A percentile compares a stretch with the other conserved stretches of the same genome.
phyloP scores from a whole-genome alignment of 2,797 vertebrate species.

The Gadopsis marmoratus region DNA sequence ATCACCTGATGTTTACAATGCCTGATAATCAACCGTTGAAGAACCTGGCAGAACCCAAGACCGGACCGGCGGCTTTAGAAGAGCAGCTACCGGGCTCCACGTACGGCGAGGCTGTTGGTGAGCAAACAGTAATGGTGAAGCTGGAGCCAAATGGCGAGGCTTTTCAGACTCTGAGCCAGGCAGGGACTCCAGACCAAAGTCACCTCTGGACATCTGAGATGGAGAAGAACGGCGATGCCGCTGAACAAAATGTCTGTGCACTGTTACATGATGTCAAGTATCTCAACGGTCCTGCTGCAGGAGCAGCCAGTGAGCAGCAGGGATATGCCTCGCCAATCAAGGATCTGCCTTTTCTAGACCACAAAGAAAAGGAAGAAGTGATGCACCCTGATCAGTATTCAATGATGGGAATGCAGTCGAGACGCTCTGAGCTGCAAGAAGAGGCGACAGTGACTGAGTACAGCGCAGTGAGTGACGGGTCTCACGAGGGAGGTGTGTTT shows the following conservation, averaged over 20 bases:
- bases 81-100: conserved; percentile 22
- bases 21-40: conserved; percentile 42
- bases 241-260: conserved; percentile 11
- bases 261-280: conserved; percentile 57
- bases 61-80: conserved; percentile 1
- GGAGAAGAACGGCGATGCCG: not conserved
- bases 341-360: conserved; percentile 50
- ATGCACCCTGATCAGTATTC: conserved; percentile 42
- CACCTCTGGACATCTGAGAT: conserved; percentile 52
- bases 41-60: conserved; percentile 29
- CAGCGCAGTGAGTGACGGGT: not conserved
- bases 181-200: conserved; percentile 2
- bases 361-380: conserved; percentile 48
- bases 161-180: conserved; percentile 23
- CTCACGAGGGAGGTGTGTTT: conserved; percentile 37
- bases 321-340: conserved; percentile 14
- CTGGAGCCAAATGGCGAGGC: conserved; percentile 49
- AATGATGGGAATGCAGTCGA: conserved; percentile 5
- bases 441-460: conserved; percentile 34
- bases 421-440: conserved; percentile 25
- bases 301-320: conserved; percentile 30
- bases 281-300: conserved; percentile 29
- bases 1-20: conserved; percentile 57
- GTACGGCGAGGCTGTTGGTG: not conserved
- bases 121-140: conserved; percentile 47